Conservation (phyloP, 35 echinoderm and acorn worm genomes). For the Apostichopus californicus region DNA sequence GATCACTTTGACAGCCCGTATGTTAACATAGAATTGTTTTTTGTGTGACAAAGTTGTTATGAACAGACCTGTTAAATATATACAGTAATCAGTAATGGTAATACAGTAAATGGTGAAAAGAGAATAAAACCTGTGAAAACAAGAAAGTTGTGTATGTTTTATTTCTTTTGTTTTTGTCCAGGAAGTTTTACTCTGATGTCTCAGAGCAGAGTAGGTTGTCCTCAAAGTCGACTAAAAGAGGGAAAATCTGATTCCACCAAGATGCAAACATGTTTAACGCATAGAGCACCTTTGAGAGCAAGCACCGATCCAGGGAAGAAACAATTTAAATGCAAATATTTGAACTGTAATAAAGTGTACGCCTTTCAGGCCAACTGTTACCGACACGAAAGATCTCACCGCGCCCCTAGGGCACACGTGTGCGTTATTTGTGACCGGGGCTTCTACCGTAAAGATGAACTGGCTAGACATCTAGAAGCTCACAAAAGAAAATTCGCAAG, state of each 20-base stretch:
- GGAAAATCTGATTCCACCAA: not conserved
- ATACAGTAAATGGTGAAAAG: too few species aligned
- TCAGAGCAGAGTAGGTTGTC: not conserved
- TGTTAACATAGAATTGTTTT: too few species aligned
- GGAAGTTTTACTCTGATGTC: conserved; percentile 6
- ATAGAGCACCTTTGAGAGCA: not conserved
- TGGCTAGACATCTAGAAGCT: not conserved
- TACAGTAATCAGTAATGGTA: too few species aligned
- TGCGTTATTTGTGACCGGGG: conserved; percentile 13
- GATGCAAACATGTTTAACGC: not conserved
- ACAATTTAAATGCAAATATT: conserved; percentile 11
- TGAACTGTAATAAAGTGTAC: not conserved
- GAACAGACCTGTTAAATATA: too few species aligned
- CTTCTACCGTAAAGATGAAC: not conserved
- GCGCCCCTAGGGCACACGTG: not conserved
- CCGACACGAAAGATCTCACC: not conserved
- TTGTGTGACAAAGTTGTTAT: too few species aligned
- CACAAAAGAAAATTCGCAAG: not conserved
- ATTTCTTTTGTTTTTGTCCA: conserved; percentile 19
- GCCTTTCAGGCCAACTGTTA: not conserved
- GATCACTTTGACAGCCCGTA: too few species aligned
- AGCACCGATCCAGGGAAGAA: not conserved
- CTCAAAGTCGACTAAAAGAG: not conserved
- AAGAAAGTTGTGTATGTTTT: not conserved
- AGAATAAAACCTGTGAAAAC: not conserved